These are phyloP conservation scores for Odocoileus virginianus DNA, from an alignment of 2,113 vertebrate species.

Conservation along the genomic window DNA sequence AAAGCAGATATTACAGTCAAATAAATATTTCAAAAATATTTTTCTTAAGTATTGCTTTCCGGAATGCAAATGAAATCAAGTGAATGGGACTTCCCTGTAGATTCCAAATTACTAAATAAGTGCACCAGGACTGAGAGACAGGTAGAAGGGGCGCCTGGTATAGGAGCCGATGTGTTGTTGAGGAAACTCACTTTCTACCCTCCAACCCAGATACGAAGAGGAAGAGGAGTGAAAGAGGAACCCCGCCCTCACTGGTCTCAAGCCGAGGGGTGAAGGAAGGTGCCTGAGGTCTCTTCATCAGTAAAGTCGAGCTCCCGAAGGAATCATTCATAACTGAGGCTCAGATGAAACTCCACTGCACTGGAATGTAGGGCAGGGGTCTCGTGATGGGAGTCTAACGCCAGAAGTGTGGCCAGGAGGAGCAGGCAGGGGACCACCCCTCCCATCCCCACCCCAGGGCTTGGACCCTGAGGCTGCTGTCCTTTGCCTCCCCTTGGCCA, in stretches of 20 bases:
- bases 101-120: background rate
- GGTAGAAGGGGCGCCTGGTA: rapidly evolving
- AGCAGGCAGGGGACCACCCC: background rate
- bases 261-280: rapidly evolving
- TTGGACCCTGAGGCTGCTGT: background rate
- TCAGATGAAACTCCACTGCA: rapidly evolving
- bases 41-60: background rate
- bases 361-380: rapidly evolving
- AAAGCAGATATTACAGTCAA: background rate
- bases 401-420: rapidly evolving
- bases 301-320: background rate
- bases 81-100: rapidly evolving
- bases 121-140: rapidly evolving
- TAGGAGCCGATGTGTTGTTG: rapidly evolving
- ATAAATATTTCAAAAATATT: background rate
- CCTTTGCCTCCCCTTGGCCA: background rate
- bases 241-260: background rate
- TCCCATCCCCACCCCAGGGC: rapidly evolving
- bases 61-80: background rate
- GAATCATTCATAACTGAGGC: rapidly evolving
- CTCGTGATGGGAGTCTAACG: background rate
- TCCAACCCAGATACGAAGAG: rapidly evolving
- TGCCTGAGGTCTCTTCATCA: rapidly evolving
- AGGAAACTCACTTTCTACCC: rapidly evolving
- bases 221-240: background rate